Evolutionary conservation across 2,797 vertebrate genomes (phyloP).

Genomic region (Microhierax caerulescens): DNA sequence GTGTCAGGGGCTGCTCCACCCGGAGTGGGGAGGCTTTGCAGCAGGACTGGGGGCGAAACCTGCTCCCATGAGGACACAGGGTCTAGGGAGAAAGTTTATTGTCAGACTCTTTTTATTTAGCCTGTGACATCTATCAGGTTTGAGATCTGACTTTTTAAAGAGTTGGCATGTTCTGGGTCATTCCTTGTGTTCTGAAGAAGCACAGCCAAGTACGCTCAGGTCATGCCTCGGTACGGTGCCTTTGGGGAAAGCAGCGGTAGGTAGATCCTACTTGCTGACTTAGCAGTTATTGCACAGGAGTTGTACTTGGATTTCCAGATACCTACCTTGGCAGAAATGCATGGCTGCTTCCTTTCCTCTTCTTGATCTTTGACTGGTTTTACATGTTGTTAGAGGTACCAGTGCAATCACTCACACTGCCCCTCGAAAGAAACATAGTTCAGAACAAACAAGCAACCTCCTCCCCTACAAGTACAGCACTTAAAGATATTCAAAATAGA

Average conservation of each 20-base stretch:
- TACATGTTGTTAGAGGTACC: background rate
- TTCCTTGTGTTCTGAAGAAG: background rate
- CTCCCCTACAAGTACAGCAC: background rate
- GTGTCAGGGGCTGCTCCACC: background rate
- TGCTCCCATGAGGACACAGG: rapidly evolving
- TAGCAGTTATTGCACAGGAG: background rate
- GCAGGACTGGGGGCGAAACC: background rate
- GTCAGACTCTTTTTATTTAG: background rate
- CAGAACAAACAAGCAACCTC: background rate
- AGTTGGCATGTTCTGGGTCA: background rate
- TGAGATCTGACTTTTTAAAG: background rate
- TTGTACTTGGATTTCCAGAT: background rate
- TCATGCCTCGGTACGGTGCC: rapidly evolving
- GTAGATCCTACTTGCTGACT: background rate
- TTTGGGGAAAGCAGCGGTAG: background rate
- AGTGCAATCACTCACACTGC: background rate
- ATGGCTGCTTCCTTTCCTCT: background rate
- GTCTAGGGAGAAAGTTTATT: background rate
- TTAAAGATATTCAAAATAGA: background rate
- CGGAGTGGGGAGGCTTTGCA: background rate
- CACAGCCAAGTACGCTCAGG: no score
- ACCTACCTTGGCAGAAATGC: background rate
- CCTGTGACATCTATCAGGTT: background rate
- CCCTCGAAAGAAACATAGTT: background rate
- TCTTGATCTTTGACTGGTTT: background rate